Conservation (phyloP, 2,888 invertebrate genomes). For the Epinotia nisella region DNA sequence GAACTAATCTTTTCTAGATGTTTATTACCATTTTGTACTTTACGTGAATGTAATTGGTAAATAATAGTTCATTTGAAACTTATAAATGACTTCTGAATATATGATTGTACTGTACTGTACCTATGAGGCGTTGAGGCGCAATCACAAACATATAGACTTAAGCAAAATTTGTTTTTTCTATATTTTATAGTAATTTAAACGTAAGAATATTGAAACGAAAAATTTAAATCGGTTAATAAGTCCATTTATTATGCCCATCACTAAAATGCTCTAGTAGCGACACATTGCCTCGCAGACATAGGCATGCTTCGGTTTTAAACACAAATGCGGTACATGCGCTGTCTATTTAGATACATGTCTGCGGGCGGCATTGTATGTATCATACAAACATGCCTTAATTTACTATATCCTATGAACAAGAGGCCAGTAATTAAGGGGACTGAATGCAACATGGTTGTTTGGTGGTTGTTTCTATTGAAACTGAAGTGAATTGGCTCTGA, state of each 20-base stretch:
- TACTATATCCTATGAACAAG: slow-evolving; percentile 12
- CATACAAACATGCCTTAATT: slow-evolving; percentile 10
- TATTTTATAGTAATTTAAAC: no score
- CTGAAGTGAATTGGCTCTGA: background rate
- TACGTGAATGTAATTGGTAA: no score
- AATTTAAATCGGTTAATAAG: background rate
- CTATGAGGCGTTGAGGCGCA: no score
- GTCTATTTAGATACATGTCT: background rate
- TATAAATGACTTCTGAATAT: no score
- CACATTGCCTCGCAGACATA: background rate
- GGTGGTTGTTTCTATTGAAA: slow-evolving; percentile 18
- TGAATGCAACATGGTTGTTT: slow-evolving; percentile 9
- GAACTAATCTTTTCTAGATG: no score
- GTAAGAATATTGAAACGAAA: background rate
- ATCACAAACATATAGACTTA: no score
- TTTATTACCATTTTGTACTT: no score
- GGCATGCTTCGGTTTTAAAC: no score
- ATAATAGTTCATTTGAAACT: no score
- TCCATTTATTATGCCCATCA: background rate
- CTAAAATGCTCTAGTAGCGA: background rate
- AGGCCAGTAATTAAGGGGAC: slow-evolving; percentile 20
- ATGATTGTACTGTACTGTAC: no score
- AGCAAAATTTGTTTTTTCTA: no score
- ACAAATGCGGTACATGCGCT: background rate
- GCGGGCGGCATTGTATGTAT: background rate